phyloP scores from a whole-genome alignment of 92 coral and sea anemone species.

The Metridium senile region DNA sequence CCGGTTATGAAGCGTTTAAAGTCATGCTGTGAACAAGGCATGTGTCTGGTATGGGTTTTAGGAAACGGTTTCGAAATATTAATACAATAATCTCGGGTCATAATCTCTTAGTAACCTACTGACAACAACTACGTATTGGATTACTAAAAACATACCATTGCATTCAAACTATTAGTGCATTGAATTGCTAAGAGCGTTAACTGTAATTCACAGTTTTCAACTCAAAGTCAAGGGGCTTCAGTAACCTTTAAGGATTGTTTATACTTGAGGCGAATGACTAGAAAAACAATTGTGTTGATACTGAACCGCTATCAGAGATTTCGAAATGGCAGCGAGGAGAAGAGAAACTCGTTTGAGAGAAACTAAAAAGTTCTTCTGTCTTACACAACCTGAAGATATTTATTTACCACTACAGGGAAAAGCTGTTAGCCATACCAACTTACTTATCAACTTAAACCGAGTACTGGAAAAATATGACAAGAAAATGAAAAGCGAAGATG shows the following conservation, averaged over 20 bases:
- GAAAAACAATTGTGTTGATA: neutral
- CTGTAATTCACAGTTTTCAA: neutral
- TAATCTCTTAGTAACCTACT: conserved; percentile 10
- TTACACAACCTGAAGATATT: conserved; percentile 59
- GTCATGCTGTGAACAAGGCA: neutral
- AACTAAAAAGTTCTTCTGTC: conserved; percentile 9
- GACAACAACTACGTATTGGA: conserved; percentile 19
- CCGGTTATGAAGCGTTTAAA: neutral
- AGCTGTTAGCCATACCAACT: conserved; percentile 83
- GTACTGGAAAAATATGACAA: conserved; percentile 69
- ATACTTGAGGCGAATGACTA: neutral
- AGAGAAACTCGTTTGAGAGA: neutral
- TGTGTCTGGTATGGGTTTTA: neutral
- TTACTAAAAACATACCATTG: neutral
- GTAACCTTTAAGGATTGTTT: neutral
- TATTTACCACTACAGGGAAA: conserved; percentile 85
- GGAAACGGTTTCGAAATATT: neutral
- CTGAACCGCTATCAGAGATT: neutral
- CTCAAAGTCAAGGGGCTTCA: neutral
- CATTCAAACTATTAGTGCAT: neutral
- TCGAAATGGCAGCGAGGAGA: neutral
- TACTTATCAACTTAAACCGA: conserved; percentile 74
- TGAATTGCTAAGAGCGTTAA: neutral
- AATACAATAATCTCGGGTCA: conserved; percentile 19
- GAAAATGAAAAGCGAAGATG: conserved; percentile 19